Evolutionary conservation across 2,113 vertebrate species (phyloP), one percentile per base, ranked within the genome.

Genomic region (Pollachius pollachius): DNA sequence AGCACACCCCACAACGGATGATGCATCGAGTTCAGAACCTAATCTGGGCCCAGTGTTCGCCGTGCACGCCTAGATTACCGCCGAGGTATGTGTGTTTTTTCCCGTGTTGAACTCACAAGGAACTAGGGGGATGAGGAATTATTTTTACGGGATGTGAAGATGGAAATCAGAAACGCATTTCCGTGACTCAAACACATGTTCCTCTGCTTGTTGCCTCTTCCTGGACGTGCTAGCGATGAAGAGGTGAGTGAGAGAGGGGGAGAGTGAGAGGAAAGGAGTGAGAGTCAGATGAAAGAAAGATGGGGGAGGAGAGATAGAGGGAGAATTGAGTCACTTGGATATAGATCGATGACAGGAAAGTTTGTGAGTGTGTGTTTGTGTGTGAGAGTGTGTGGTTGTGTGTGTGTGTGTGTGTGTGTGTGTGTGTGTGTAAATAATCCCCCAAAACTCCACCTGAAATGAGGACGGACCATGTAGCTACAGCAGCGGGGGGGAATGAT

Each of bases 321-420:
- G 74, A 89, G 83, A 81, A 86, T 81, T 78, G 80, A 88, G 85
- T 85, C 81, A 52, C 78, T 85, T 80, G 81, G 84, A 87, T 83
- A 75, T 77, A 88, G 88, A 89, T 89, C 82, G 86, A 88, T 88
- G 82, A 88, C 84, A 80, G 85, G 86, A 71, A 52, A 60, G 30
- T 34, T 2, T 34, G 30, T 5, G 6, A 4, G 6, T 34, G 30
- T 5, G 30, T 30, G 30, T 30, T 1, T 30, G 30, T 30, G 30
- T 30, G 30, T 30, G 30, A 2, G 30, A 2, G 30, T 30, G 30
- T 30, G 30, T 4, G 3, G 1, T 1, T 6, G 30, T 30, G 30
- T 30, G 30, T 30, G 30, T 30, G 30, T 30, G 30, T 30, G 30
- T 30, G 30, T 30, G 30, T 30, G 30, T 30, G 30, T 30, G 30